Evolutionary conservation across 2,888 invertebrate genomes (phyloP).

Genomic region (Heliconius aoede): DNA sequence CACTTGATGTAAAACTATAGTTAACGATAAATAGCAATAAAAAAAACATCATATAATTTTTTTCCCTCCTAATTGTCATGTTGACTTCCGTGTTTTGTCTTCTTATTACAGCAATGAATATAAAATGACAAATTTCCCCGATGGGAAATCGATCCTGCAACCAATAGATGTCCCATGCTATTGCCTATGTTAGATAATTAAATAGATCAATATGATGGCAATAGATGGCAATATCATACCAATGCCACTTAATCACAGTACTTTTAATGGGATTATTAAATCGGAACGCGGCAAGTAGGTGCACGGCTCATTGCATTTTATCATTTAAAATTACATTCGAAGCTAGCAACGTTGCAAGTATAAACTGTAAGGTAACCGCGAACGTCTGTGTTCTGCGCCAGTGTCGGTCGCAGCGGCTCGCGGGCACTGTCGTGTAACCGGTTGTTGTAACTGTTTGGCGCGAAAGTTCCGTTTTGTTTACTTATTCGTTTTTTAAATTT

Average conservation of each 20-base stretch:
- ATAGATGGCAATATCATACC: constrained; percentile 2
- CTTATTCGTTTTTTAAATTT: constrained; percentile 44
- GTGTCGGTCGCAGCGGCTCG: constrained; percentile 61
- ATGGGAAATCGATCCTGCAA: background rate
- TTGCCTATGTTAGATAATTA: background rate
- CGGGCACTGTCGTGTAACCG: constrained; percentile 63
- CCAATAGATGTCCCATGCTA: background rate
- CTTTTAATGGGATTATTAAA: constrained; percentile 25
- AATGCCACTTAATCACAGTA: constrained; percentile 26
- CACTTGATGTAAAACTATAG: background rate
- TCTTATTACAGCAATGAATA: background rate
- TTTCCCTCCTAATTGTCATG: no score
- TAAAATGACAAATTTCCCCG: background rate
- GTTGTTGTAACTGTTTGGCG: constrained; percentile 64
- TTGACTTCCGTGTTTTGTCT: background rate
- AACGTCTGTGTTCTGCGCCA: constrained; percentile 54
- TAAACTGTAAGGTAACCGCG: constrained; percentile 43
- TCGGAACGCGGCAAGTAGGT: constrained; percentile 27
- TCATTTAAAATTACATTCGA: constrained; percentile 46
- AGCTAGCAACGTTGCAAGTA: constrained; percentile 54
- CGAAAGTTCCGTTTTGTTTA: constrained; percentile 60
- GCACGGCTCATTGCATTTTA: constrained; percentile 44
- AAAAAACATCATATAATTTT: no score
- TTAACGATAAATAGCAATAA: background rate
- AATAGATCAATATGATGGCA: background rate